A percentile compares a stretch with the other conserved stretches of the same genome.
phyloP scores from a whole-genome alignment of 2,888 invertebrate genomes.

The Amphipoea lucens region DNA sequence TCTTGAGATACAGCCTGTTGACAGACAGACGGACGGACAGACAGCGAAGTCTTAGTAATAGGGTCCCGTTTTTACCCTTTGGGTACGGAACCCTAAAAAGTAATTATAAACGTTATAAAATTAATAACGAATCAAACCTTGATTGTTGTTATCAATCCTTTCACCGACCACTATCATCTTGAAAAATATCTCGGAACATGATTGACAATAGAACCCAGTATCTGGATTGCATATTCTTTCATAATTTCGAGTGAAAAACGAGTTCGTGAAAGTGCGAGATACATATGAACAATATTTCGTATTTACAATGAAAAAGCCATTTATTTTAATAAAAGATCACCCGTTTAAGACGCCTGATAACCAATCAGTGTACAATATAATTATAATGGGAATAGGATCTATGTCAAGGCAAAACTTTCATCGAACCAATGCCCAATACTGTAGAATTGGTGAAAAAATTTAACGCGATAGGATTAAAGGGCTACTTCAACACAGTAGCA shows the following conservation, averaged over 20 bases:
- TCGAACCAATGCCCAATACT: conserved; percentile 93
- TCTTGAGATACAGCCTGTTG: too few relatives aligned
- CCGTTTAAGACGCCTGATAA: conserved; percentile 49
- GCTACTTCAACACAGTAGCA: conserved; percentile 95
- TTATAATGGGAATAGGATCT: conserved; percentile 95
- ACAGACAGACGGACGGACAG: too few relatives aligned
- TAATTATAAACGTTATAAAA: conserved; percentile 65
- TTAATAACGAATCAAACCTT: conserved; percentile 76
- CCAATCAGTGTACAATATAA: conserved; percentile 89
- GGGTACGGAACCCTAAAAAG: conserved; percentile 55
- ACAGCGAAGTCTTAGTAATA: too few relatives aligned
- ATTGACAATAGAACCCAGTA: conserved; percentile 71
- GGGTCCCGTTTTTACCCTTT: too few relatives aligned
- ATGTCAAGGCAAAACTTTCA: conserved; percentile 95
- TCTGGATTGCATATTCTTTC: conserved; percentile 84
- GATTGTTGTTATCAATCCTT: conserved; percentile 91
- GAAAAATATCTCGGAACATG: neutral
- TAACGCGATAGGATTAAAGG: conserved; percentile 93
- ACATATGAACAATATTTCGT: conserved; percentile 92
- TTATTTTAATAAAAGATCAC: conserved; percentile 53
- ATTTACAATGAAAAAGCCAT: conserved; percentile 87
- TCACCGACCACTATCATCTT: conserved; percentile 72
- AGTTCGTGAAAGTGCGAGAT: conserved; percentile 92
- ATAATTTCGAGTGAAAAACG: conserved; percentile 82
- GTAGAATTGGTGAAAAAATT: conserved; percentile 88